phyloP scores from a whole-genome alignment of 2,888 invertebrate genomes.

The Geophilus truncorum region DNA sequence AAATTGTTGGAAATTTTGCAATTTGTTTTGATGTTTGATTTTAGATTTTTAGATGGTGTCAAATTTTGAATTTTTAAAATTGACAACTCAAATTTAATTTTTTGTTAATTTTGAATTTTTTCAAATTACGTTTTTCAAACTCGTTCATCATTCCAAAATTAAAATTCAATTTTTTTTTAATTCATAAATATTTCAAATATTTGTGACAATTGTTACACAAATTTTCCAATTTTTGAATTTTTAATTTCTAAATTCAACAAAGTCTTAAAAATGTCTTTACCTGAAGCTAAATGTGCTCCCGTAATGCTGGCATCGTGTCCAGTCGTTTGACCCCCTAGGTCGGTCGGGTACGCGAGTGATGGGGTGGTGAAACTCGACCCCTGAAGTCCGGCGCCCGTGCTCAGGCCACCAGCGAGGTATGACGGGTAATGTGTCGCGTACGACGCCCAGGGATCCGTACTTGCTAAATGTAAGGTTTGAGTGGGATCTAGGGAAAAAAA shows the following conservation, averaged over 20 bases:
- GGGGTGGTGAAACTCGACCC: conserved; percentile 38
- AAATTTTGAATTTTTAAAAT: not conserved
- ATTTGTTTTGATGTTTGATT: too few species aligned
- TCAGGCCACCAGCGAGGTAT: conserved; percentile 38
- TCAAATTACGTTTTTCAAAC: not conserved
- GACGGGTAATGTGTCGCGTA: conserved; percentile 39
- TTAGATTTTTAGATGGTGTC: too few species aligned
- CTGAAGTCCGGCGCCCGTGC: conserved; percentile 38
- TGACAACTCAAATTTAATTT: not conserved
- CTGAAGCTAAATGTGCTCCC: conserved; percentile 33
- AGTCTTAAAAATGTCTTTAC: too few species aligned
- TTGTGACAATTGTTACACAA: too few species aligned
- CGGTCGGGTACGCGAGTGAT: conserved; percentile 34
- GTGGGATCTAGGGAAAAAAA: conserved; percentile 37
- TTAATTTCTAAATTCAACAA: too few species aligned
- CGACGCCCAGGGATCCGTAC: conserved; percentile 39
- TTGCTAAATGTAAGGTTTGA: conserved; percentile 38
- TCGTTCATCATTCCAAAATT: too few species aligned
- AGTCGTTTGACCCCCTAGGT: conserved; percentile 33
- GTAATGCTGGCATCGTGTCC: conserved; percentile 28
- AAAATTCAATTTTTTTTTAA: too few species aligned
- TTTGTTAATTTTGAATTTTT: not conserved
- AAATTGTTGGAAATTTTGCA: too few species aligned
- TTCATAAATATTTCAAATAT: too few species aligned
- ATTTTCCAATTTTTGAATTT: too few species aligned